Evolutionary conservation across 2,888 invertebrate genomes (phyloP).

Genomic region (Polietes domitor): DNA sequence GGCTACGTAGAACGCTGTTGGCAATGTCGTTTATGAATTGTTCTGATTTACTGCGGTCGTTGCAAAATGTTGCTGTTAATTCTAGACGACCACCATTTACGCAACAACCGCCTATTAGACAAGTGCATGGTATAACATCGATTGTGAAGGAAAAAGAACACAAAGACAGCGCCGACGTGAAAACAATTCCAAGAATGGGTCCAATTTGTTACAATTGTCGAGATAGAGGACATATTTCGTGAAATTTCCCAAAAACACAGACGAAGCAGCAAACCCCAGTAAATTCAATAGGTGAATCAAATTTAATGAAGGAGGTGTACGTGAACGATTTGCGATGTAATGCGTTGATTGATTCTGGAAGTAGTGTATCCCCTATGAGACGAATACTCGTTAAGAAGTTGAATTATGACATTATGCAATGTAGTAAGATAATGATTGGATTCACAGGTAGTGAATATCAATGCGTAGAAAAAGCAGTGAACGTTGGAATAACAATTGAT

Average conservation of each 20-base stretch:
- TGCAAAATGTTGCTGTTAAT: neutral
- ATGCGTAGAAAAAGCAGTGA: constrained; percentile 6
- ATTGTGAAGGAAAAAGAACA: neutral
- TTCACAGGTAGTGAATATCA: constrained; percentile 45
- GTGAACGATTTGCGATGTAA: constrained; percentile 20
- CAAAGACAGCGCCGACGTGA: neutral
- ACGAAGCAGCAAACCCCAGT: constrained; percentile 5
- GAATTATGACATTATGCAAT: neutral
- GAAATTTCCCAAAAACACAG: constrained; percentile 35
- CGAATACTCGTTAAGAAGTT: constrained; percentile 14
- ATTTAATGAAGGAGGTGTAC: constrained; percentile 13
- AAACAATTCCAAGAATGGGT: neutral
- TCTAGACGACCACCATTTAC: neutral
- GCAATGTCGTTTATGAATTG: constrained; percentile 30
- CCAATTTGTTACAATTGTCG: constrained; percentile 50
- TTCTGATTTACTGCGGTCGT: constrained; percentile 31
- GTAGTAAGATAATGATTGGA: constrained; percentile 34
- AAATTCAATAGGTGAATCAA: constrained; percentile 14
- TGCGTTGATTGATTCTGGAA: constrained; percentile 56
- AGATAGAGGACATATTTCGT: constrained; percentile 34
- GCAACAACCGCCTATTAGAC: neutral
- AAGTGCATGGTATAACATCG: no score
- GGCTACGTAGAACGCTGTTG: constrained; percentile 34
- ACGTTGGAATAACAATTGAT: constrained; percentile 29
- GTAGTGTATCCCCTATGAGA: constrained; percentile 37